Evolutionary conservation across 2,797 vertebrate genomes (phyloP), one percentile per base, ranked within the genome.

Genomic region (Hippocampus kuda): DNA sequence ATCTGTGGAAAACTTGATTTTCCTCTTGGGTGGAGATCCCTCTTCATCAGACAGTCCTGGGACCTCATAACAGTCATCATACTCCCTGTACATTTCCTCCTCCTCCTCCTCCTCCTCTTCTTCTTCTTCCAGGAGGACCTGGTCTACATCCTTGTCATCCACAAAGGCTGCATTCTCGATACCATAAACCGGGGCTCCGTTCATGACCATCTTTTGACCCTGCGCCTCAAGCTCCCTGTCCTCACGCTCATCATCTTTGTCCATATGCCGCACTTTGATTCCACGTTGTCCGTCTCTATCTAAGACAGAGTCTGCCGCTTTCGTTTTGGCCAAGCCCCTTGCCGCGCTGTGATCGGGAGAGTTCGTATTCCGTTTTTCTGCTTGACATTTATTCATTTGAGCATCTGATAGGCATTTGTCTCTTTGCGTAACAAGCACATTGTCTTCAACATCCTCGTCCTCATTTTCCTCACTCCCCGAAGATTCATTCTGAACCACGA

Each of bases 141-240:
- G 74, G 62, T 92, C 93, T 49, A 83, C 76, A 77, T 93, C 91
- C 79, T 88, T 91, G 70, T 94, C 92, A 81, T 94, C 93, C 83
- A 94, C 91, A 91, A 96, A 97, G 20, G 92, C 95, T 56, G 88
- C 93, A 56, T 97, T 97, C 84, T 95, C 94, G 77, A 96, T 95
- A 65, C 94, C 94, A 51, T 90, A 94, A 77, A 91, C 88, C 49
- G 90, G 90, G 44, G 77, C 86, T 68, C 79, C 82, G 53, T 89
- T 88, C 70, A 57, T 69, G 60, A 83, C 78, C 2, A 68, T 86
- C 72, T 81, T 83, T 66, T 82, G 88, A 78, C 85, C 89, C 64
- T 87, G 78, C 22, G 83, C 88, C 34, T 88, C 87, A 22, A 88
- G 80, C 57, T 90, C 82, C 46, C 81, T 77, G 10, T 81, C 84